Evolutionary conservation across 1,140 invertebrate genomes (phyloP).

Genomic region (Drosophila eugracilis): DNA sequence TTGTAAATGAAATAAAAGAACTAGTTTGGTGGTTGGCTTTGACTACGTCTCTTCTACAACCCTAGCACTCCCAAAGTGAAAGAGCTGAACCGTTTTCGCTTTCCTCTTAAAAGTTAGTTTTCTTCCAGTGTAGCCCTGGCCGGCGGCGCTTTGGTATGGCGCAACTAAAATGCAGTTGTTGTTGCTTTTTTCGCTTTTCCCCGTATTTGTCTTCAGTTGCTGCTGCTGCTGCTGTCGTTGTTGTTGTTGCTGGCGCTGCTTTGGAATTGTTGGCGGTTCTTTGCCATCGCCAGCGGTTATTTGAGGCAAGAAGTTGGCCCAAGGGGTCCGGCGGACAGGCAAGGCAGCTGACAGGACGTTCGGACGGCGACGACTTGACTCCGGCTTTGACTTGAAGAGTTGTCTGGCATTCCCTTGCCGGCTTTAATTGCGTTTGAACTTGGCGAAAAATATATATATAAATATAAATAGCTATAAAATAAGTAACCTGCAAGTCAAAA

Average conservation of each 20-base stretch:
- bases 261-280: slow-evolving; percentile 68
- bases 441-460: background rate
- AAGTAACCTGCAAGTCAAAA: slow-evolving; percentile 1
- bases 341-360: slow-evolving; percentile 36
- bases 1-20: no score
- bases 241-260: no score
- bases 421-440: slow-evolving; percentile 60
- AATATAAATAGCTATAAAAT: background rate
- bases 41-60: no score
- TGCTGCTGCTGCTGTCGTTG: slow-evolving; percentile 61
- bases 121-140: slow-evolving; percentile 24
- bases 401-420: slow-evolving; percentile 13
- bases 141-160: slow-evolving; percentile 59
- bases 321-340: slow-evolving; percentile 42
- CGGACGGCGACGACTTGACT: slow-evolving; percentile 51
- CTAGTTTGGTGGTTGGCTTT: no score
- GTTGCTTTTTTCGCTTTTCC: slow-evolving; percentile 55
- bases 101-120: background rate
- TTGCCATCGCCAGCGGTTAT: slow-evolving; percentile 64
- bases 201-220: slow-evolving; percentile 31
- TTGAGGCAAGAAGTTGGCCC: slow-evolving; percentile 69
- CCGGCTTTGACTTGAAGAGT: slow-evolving; percentile 41
- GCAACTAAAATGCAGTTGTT: slow-evolving; percentile 81
- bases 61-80: no score
- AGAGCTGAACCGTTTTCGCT: no score